phyloP scores from a whole-genome alignment of 2,113 vertebrate species.

The Pseudolaguvia tuberculata region DNA sequence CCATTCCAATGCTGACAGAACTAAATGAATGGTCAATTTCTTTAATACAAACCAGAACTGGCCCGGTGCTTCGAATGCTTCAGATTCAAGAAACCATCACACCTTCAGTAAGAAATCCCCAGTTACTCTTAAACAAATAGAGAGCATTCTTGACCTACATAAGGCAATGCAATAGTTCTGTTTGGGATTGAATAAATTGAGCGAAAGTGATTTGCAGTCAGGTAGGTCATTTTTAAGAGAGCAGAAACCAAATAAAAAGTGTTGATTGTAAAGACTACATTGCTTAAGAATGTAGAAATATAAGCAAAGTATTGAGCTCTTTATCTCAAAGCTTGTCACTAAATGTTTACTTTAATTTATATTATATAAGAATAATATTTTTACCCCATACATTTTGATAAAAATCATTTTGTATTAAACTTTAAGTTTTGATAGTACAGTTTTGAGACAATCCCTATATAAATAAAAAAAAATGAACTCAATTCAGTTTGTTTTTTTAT shows the following conservation, averaged over 20 bases:
- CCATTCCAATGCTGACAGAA: constrained; percentile 60
- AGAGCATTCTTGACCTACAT: constrained; percentile 47
- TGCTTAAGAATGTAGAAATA: neutral
- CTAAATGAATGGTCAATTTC: constrained; percentile 63
- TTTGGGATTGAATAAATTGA: constrained; percentile 18
- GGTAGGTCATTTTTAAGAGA: neutral
- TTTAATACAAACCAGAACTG: constrained; percentile 67
- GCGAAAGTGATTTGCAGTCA: neutral
- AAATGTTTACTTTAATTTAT: too few relatives aligned
- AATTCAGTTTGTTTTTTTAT: neutral
- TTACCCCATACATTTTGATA: too few relatives aligned
- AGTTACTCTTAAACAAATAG: constrained; percentile 57
- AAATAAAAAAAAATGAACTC: too few relatives aligned
- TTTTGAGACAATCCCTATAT: too few relatives aligned
- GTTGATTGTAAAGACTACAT: constrained; percentile 6
- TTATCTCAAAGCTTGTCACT: too few relatives aligned
- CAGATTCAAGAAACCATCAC: constrained; percentile 63
- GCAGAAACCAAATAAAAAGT: constrained; percentile 4
- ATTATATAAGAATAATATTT: too few relatives aligned
- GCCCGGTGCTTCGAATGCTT: constrained; percentile 64
- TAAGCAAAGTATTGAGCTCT: neutral
- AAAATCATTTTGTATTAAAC: too few relatives aligned
- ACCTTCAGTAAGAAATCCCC: constrained; percentile 63
- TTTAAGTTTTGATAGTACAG: too few relatives aligned
- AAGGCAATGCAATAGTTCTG: neutral